Percentiles rank a stretch among this genome's conserved stretches.
phyloP scores from a whole-genome alignment of 1,140 invertebrate species.

The Drosophila lowei region DNA sequence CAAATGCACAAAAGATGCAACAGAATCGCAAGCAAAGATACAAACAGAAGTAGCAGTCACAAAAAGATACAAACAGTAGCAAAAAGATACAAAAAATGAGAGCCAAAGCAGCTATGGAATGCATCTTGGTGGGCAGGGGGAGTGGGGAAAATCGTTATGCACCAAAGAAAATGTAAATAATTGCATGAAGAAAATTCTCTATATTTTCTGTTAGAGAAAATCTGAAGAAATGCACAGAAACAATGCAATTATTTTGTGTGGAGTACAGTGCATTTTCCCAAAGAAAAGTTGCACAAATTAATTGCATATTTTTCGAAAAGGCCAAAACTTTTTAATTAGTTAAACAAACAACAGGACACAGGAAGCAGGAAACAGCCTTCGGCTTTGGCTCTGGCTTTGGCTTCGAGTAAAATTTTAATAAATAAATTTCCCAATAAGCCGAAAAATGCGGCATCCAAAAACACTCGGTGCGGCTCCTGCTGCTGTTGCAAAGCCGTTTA shows the following conservation, averaged over 20 bases:
- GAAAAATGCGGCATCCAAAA: conserved; percentile 53
- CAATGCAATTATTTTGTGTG: conserved; percentile 71
- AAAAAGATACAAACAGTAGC: conserved; percentile 1
- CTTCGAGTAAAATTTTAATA: conserved; percentile 67
- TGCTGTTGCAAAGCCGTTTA: conserved; percentile 52
- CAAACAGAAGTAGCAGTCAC: conserved; percentile 11
- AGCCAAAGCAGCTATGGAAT: conserved; percentile 17
- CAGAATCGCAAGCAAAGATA: neutral
- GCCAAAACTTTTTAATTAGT: conserved; percentile 74
- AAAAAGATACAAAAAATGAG: neutral
- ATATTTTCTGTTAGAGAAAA: conserved; percentile 4
- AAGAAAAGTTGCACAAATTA: conserved; percentile 55
- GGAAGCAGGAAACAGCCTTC: conserved; percentile 19
- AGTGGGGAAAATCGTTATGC: conserved; percentile 21
- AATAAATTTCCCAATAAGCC: conserved; percentile 79
- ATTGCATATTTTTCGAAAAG: conserved; percentile 66
- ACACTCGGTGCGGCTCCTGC: too few species aligned
- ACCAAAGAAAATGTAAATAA: conserved; percentile 61
- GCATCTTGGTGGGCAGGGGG: neutral
- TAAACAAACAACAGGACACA: conserved; percentile 52
- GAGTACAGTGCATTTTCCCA: conserved; percentile 31
- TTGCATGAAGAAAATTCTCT: conserved; percentile 36
- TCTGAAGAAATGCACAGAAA: conserved; percentile 55
- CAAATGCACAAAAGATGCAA: conserved; percentile 63
- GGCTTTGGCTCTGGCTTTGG: conserved; percentile 4